Evolutionary conservation across 2,113 vertebrate genomes (phyloP).

Genomic region (Leptobrachium leishanense): DNA sequence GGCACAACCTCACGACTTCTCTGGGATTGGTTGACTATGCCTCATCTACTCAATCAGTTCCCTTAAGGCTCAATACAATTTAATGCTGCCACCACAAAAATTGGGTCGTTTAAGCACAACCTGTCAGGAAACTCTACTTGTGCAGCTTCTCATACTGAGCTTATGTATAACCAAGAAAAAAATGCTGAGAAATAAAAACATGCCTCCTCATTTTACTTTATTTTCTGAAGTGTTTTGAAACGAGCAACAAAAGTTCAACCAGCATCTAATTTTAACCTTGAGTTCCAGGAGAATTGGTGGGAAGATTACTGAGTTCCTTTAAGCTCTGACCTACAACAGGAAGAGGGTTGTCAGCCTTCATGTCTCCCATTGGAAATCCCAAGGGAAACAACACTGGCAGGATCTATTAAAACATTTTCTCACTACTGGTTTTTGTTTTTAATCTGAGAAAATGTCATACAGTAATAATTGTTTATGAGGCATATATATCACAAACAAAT

Average conservation of each 20-base stretch:
- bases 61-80: no score
- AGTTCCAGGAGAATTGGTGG: conserved; percentile 86
- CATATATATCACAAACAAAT: no score
- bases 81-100: background rate
- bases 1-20: no score
- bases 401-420: conserved; percentile 85
- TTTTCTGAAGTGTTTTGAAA: conserved; percentile 69
- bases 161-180: conserved; percentile 54
- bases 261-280: conserved; percentile 81
- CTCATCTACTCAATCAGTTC: no score
- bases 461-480: background rate
- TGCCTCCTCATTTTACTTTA: conserved; percentile 60
- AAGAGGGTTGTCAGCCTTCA: conserved; percentile 82
- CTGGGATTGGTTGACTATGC: no score
- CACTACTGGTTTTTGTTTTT: conserved; percentile 78
- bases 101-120: background rate
- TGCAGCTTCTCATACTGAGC: conserved; percentile 22
- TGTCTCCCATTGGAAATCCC: conserved; percentile 79
- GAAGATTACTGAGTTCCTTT: conserved; percentile 90
- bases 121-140: conserved; percentile 2
- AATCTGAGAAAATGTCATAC: conserved; percentile 46
- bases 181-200: conserved; percentile 74
- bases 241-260: conserved; percentile 77
- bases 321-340: conserved; percentile 91
- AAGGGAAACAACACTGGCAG: conserved; percentile 85